Conservation (phyloP, 2,113 vertebrate genomes). For the Cheilinus undulatus region DNA sequence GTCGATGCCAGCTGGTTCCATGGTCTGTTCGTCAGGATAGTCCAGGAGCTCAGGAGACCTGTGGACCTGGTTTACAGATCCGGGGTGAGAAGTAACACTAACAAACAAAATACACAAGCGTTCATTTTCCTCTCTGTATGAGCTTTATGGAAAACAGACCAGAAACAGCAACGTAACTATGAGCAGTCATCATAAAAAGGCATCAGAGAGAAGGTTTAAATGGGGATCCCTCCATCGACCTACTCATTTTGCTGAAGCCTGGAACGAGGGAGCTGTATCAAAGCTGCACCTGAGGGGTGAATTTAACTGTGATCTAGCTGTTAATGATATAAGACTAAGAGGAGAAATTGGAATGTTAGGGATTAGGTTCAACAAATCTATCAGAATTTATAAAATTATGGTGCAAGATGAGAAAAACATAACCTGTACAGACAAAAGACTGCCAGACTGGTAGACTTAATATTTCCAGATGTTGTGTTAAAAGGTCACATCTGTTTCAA, state of each 20-base stretch:
- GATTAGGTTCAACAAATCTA: not conserved
- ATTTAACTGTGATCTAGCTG: constrained; percentile 33
- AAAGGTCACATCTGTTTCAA: too few relatives aligned
- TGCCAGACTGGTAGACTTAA: too few relatives aligned
- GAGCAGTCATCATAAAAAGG: not conserved
- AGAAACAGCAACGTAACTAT: not conserved
- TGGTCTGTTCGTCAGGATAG: constrained; percentile 93
- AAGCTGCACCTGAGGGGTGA: constrained; percentile 22
- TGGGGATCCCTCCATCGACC: not conserved
- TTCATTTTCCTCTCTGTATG: not conserved
- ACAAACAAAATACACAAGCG: not conserved
- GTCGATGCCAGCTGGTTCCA: constrained; percentile 93
- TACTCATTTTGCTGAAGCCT: not conserved
- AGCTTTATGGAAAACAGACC: not conserved
- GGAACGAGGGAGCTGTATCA: constrained; percentile 22
- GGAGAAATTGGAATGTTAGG: not conserved
- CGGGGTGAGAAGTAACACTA: constrained; percentile 84
- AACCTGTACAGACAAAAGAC: too few relatives aligned
- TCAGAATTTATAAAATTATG: too few relatives aligned
- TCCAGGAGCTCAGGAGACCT: constrained; percentile 92
- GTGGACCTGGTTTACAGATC: constrained; percentile 93
- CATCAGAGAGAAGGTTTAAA: not conserved
- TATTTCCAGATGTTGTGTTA: too few relatives aligned
- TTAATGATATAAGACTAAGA: constrained; percentile 3
- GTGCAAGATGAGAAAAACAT: too few relatives aligned